Conservation (phyloP, 2,113 vertebrate species). For the Monopterus albus region DNA sequence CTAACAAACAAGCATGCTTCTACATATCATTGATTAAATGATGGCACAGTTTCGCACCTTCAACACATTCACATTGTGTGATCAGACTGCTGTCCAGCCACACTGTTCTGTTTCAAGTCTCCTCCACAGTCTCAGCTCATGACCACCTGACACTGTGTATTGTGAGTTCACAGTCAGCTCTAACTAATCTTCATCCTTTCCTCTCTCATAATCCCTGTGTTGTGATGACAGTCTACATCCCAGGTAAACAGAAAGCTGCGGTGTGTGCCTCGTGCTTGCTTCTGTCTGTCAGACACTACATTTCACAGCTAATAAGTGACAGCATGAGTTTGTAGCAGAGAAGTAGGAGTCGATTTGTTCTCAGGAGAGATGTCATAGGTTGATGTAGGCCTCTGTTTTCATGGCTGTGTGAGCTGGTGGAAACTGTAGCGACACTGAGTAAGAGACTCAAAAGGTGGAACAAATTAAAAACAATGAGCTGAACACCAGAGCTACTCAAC, state of each 20-base stretch:
- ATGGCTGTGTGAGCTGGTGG: neutral
- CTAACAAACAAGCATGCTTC: slow-evolving; percentile 1
- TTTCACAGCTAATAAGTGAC: neutral
- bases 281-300: slow-evolving; percentile 17
- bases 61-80: neutral
- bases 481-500: too few species aligned
- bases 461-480: too few species aligned
- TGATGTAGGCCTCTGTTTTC: slow-evolving; percentile 4
- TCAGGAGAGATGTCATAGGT: neutral
- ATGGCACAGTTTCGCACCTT: neutral
- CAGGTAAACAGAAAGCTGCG: slow-evolving; percentile 80
- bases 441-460: too few species aligned
- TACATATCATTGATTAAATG: neutral
- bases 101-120: neutral
- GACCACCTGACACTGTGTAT: neutral
- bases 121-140: neutral
- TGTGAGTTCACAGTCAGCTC: slow-evolving; percentile 44
- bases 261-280: slow-evolving; percentile 72
- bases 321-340: neutral
- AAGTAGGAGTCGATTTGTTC: neutral
- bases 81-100: slow-evolving; percentile 18
- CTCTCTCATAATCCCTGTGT: slow-evolving; percentile 70
- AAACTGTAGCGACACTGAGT: neutral
- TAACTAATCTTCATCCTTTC: slow-evolving; percentile 71
- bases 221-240: slow-evolving; percentile 85